Evolutionary conservation across 2,797 vertebrate genomes (phyloP).

Genomic region (Galagoides demidoff): DNA sequence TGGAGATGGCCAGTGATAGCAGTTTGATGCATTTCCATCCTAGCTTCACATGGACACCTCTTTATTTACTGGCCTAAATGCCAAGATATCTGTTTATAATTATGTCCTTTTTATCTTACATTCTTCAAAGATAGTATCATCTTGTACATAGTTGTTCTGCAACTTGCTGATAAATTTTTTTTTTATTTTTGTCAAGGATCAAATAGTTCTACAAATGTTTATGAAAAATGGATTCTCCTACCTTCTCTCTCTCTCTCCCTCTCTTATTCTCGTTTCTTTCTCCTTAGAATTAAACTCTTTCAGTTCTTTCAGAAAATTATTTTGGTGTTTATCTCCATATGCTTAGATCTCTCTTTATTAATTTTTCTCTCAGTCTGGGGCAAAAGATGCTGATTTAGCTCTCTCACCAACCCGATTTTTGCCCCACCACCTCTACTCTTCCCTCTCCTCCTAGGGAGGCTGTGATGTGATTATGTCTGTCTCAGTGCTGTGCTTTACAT

Average conservation of each 20-base stretch:
- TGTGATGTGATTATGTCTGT: background rate
- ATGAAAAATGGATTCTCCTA: background rate
- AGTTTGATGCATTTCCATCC: background rate
- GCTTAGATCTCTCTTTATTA: background rate
- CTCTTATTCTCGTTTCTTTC: background rate
- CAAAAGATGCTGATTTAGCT: background rate
- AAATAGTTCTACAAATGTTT: background rate
- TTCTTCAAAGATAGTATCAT: background rate
- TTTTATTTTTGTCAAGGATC: slow-evolving; percentile 26
- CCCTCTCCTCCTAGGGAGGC: background rate
- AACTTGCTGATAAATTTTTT: background rate
- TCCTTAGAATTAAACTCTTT: slow-evolving; percentile 1
- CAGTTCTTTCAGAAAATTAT: background rate
- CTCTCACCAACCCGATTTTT: background rate
- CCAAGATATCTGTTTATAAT: background rate
- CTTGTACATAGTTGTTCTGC: background rate
- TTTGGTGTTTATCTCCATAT: background rate
- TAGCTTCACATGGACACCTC: background rate
- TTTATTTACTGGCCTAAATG: background rate
- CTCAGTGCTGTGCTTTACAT: background rate
- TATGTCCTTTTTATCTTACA: background rate
- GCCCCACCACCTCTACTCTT: background rate
- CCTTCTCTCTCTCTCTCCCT: background rate
- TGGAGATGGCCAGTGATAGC: background rate
- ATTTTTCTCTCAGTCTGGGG: background rate